Conservation (phyloP, 2,113 vertebrate genomes). For the Isichthys henryi region DNA sequence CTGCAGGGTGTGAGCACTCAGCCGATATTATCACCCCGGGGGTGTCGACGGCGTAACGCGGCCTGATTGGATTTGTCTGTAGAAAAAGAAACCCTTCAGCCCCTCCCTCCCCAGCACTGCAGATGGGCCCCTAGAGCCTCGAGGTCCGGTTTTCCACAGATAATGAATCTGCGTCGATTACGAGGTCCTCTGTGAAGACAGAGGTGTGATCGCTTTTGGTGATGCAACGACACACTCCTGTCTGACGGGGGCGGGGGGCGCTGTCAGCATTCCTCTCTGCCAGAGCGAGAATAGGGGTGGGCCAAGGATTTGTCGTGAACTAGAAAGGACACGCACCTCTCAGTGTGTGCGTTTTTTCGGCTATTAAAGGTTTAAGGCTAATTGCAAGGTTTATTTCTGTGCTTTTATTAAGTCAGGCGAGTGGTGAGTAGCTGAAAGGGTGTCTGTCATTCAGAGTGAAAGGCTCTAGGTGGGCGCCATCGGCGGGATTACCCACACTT, state of each 20-base stretch:
- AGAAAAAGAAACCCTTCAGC: background rate
- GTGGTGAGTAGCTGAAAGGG: constrained; percentile 38
- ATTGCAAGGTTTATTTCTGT: constrained; percentile 40
- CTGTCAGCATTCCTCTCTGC: background rate
- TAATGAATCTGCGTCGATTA: background rate
- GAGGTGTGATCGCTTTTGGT: background rate
- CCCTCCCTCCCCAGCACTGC: background rate
- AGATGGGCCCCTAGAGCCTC: background rate
- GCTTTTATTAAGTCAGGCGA: constrained; percentile 24
- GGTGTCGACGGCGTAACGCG: background rate
- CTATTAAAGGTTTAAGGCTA: constrained; percentile 44
- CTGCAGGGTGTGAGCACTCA: background rate
- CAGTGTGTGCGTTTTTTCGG: constrained; percentile 30
- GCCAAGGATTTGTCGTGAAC: constrained; percentile 13
- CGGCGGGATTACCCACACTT: constrained; percentile 63
- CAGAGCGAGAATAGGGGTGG: background rate
- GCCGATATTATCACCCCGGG: background rate
- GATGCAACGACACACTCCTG: background rate
- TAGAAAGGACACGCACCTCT: constrained; percentile 28
- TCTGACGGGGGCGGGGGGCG: background rate
- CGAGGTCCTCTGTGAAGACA: background rate
- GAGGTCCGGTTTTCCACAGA: background rate
- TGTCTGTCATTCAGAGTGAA: background rate
- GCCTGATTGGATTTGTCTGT: background rate
- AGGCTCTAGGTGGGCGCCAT: background rate